Evolutionary conservation across 2,797 vertebrate genomes (phyloP).

Genomic region (Ceryle rudis): DNA sequence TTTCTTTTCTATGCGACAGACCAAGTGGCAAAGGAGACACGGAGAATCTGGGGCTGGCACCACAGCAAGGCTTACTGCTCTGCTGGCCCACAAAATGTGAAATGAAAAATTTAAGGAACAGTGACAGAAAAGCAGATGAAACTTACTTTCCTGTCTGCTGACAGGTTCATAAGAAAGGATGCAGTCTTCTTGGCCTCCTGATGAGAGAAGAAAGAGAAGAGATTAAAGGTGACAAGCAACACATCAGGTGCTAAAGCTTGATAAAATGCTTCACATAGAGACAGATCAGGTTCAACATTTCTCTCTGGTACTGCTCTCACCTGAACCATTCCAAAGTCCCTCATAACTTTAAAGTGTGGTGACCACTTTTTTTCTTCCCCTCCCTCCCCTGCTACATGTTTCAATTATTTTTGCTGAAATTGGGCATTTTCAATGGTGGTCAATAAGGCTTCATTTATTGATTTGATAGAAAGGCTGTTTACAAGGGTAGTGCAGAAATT

Average conservation of each 20-base stretch:
- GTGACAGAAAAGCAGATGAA: not conserved
- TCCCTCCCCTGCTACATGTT: not conserved
- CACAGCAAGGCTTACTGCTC: not conserved
- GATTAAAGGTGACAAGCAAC: constrained; percentile 47
- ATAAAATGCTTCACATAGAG: constrained; percentile 31
- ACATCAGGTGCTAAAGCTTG: not conserved
- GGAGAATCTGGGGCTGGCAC: not conserved
- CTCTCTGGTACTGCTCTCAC: constrained; percentile 14
- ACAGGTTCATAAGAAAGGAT: constrained; percentile 97
- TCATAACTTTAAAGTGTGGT: not conserved
- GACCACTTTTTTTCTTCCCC: not conserved
- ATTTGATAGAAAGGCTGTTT: not conserved
- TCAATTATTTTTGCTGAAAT: not conserved
- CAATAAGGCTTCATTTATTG: not conserved
- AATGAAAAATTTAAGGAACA: not conserved
- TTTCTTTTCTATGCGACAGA: not conserved
- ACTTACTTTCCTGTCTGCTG: constrained; percentile 95
- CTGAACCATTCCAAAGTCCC: constrained; percentile 53
- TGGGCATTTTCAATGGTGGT: not conserved
- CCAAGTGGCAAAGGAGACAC: not conserved
- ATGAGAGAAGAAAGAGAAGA: constrained; percentile 72
- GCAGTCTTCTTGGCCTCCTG: constrained; percentile 94
- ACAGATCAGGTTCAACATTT: constrained; percentile 4
- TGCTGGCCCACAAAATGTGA: not conserved
- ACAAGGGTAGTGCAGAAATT: not conserved